Percentiles rank a stretch among this genome's conserved stretches.
Evolutionary conservation across 2,797 vertebrate genomes (phyloP).

Genomic region (Oryzias dopingdopingensis): DNA sequence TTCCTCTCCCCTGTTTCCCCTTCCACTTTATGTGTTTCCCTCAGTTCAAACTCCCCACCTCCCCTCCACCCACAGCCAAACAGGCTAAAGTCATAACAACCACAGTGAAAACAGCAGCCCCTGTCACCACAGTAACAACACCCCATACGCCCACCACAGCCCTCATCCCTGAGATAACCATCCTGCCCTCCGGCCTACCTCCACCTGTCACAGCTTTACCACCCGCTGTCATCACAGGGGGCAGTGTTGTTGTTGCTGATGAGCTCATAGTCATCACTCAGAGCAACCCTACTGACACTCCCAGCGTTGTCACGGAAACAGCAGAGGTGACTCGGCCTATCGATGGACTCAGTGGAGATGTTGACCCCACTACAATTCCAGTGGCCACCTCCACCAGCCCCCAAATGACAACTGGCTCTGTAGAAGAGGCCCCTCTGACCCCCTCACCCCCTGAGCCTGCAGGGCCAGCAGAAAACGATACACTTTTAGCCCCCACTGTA

Average conservation of each 20-base stretch:
- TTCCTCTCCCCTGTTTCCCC: conserved; percentile 49
- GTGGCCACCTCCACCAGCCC: conserved; percentile 27
- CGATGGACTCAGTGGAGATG: conserved; percentile 39
- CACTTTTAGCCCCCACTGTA: conserved; percentile 87
- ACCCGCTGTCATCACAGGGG: conserved; percentile 22
- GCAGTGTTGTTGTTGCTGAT: conserved; percentile 19
- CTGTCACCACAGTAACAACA: conserved; percentile 37
- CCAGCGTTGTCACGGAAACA: conserved; percentile 7
- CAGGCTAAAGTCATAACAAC: conserved; percentile 43
- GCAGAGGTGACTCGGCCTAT: conserved; percentile 35
- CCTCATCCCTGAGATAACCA: conserved; percentile 44
- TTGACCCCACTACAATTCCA: conserved; percentile 30
- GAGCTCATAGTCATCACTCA: conserved; percentile 17
- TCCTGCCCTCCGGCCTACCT: conserved; percentile 41
- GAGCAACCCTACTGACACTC: conserved; percentile 26
- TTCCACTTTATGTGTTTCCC: conserved; percentile 11
- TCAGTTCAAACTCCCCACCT: conserved; percentile 79
- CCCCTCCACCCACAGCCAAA: conserved; percentile 64
- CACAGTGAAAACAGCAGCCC: conserved; percentile 38
- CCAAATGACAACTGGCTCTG: conserved; percentile 51
- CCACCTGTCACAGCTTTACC: conserved; percentile 40
- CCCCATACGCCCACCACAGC: conserved; percentile 45
- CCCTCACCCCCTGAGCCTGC: conserved; percentile 37
- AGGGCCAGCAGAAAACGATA: conserved; percentile 80
- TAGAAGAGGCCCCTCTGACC: conserved; percentile 50